Evolutionary conservation across 2,797 vertebrate species (phyloP).

Genomic region (Rhinichthys osculus): DNA sequence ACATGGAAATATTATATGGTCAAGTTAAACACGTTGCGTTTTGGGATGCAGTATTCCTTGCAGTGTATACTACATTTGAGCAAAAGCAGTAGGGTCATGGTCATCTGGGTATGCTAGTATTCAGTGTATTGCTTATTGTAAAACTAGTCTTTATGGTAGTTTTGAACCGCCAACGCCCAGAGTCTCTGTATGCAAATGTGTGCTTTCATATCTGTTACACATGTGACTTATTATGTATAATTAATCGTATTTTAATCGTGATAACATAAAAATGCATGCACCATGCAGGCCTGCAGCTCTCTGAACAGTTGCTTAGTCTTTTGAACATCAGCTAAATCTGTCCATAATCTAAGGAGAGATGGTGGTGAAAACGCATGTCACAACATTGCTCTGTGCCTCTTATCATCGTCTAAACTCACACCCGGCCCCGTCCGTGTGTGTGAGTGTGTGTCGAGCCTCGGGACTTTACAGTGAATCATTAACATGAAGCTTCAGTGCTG

Average conservation of each 20-base stretch:
- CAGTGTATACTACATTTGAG: neutral
- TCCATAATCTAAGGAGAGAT: neutral
- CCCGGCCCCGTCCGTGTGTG: neutral
- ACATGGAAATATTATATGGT: neutral
- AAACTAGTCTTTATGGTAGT: neutral
- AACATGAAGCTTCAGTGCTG: neutral
- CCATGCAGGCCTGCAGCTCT: no score
- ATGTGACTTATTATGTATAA: neutral
- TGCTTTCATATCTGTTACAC: neutral
- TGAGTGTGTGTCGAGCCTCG: neutral
- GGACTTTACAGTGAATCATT: conserved; percentile 40
- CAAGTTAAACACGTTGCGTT: neutral
- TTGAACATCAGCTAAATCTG: neutral
- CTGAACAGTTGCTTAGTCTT: neutral
- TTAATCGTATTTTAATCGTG: no score
- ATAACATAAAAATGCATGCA: no score
- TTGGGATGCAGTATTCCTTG: neutral
- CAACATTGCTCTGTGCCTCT: conserved; percentile 20
- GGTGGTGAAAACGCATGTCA: conserved; percentile 36
- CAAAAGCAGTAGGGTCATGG: neutral
- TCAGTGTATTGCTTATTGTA: neutral
- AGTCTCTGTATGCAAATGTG: neutral
- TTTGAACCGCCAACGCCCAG: neutral
- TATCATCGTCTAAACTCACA: conserved; percentile 17
- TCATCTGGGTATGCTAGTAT: neutral